These are phyloP conservation scores for Maccullochella peelii DNA, from an alignment of 2,113 vertebrate genomes.

Conservation along the genomic window DNA sequence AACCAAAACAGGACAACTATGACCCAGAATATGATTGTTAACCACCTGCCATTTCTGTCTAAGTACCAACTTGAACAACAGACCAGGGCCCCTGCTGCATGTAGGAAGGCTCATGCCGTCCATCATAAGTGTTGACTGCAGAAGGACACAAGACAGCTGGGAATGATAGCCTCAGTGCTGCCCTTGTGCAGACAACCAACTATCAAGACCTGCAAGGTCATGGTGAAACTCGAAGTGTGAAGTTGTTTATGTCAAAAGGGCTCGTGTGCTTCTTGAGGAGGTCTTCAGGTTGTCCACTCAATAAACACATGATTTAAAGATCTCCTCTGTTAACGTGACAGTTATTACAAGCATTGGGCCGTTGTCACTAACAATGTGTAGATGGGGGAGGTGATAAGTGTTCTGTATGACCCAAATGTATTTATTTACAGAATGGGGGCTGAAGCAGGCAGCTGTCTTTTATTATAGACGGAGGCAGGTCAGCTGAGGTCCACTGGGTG, in stretches of 20 bases:
- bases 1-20: no score
- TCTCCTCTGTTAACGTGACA: constrained; percentile 16
- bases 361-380: not conserved
- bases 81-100: not conserved
- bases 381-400: constrained; percentile 11
- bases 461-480: constrained; percentile 32
- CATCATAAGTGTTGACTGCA: constrained; percentile 19
- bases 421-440: constrained; percentile 9
- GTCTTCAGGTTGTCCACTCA: constrained; percentile 47
- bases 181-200: constrained; percentile 37
- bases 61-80: not conserved
- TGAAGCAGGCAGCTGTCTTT: constrained; percentile 60
- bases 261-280: constrained; percentile 38
- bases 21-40: not conserved
- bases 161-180: constrained; percentile 20
- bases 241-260: constrained; percentile 39
- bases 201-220: constrained; percentile 16
- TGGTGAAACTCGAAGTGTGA: constrained; percentile 21
- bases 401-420: constrained; percentile 14
- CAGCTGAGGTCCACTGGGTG: constrained; percentile 37
- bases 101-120: not conserved
- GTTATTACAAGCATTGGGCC: constrained; percentile 8
- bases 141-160: constrained; percentile 61
- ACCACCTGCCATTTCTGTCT: not conserved
- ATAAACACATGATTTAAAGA: constrained; percentile 47